These are phyloP conservation scores for Toxonevra muliebris DNA, from an alignment of 2,888 invertebrate genomes.

Conservation along the genomic window DNA sequence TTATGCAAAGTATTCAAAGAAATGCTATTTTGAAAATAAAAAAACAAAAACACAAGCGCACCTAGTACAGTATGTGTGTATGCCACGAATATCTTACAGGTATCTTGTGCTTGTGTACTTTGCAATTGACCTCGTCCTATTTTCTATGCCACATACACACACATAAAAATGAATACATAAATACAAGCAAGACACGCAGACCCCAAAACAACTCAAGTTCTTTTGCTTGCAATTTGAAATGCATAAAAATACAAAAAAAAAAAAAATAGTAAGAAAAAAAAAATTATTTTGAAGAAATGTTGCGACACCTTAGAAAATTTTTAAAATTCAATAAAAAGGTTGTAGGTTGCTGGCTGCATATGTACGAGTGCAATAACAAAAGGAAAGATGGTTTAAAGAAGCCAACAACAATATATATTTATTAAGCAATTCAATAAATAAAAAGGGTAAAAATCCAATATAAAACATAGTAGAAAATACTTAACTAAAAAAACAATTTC, in stretches of 20 bases:
- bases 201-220: background rate
- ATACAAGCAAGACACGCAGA: slow-evolving; percentile 7
- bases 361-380: no score
- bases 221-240: background rate
- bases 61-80: background rate
- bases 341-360: no score
- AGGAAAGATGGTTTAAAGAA: no score
- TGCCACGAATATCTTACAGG: background rate
- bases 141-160: slow-evolving; percentile 33
- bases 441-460: no score
- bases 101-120: background rate
- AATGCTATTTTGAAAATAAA: background rate
- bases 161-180: no score
- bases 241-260: background rate
- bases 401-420: no score
- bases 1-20: slow-evolving; percentile 44
- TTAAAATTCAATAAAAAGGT: background rate
- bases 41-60: background rate
- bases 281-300: background rate
- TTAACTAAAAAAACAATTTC: no score
- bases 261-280: no score
- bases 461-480: no score
- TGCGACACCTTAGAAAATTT: background rate
- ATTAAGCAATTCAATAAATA: no score
- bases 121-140: slow-evolving; percentile 33